These are phyloP conservation scores for Luidia sarsii DNA, from an alignment of 53 echinoderm and acorn worm species.

Conservation along the genomic window DNA sequence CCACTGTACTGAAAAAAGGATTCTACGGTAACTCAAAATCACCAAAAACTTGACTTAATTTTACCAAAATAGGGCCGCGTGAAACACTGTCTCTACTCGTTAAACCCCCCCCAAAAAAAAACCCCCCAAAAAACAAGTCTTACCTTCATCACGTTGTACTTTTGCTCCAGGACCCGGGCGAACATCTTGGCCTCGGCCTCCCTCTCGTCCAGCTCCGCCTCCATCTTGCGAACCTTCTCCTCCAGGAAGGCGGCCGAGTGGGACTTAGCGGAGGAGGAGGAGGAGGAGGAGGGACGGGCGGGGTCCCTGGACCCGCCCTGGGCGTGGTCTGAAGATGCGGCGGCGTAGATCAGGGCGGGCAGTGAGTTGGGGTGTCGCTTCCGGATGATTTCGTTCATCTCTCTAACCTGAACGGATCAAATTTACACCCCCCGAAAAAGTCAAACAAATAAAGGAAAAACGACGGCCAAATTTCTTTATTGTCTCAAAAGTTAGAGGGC, in stretches of 20 bases:
- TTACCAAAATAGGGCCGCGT: too few relatives aligned
- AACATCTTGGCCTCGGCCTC: constrained; percentile 81
- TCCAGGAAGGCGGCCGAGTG: constrained; percentile 86
- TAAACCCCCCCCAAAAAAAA: too few relatives aligned
- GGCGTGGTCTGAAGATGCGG: constrained; percentile 58
- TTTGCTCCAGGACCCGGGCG: constrained; percentile 88
- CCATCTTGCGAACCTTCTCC: constrained; percentile 81
- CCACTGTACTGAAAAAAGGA: too few relatives aligned
- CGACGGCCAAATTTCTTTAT: too few relatives aligned
- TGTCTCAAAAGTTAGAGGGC: too few relatives aligned
- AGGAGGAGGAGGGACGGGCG: constrained; percentile 37
- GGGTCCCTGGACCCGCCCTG: constrained; percentile 33
- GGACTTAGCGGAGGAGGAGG: constrained; percentile 65
- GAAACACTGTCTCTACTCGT: background rate
- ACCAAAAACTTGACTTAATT: too few relatives aligned
- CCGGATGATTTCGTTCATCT: constrained; percentile 97
- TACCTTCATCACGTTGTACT: constrained; percentile 90
- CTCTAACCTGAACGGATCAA: constrained; percentile 94
- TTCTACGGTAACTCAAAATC: too few relatives aligned
- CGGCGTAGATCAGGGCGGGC: constrained; percentile 96
- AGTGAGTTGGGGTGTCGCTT: constrained; percentile 92
- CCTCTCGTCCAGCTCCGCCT: constrained; percentile 85
- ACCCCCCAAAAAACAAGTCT: too few relatives aligned
- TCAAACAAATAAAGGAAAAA: too few relatives aligned
- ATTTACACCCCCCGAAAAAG: too few relatives aligned